phyloP scores from a whole-genome alignment of 2,113 vertebrate species.

The Xiphophorus couchianus region DNA sequence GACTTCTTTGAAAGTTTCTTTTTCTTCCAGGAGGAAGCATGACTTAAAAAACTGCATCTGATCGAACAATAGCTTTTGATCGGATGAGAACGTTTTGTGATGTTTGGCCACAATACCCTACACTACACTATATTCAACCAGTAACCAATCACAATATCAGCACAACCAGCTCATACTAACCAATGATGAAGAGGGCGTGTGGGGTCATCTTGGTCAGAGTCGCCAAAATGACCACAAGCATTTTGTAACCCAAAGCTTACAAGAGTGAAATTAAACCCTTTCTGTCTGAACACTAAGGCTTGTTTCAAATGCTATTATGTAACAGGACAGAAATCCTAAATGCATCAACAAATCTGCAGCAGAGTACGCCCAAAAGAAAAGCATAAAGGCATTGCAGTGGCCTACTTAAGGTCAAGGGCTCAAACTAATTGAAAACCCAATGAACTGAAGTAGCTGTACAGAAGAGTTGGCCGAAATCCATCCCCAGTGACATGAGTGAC shows the following conservation, averaged over 20 bases:
- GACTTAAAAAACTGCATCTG: neutral
- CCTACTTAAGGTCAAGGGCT: no score
- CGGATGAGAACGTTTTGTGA: neutral
- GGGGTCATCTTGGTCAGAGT: no score
- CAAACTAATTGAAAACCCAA: neutral
- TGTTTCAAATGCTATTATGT: neutral
- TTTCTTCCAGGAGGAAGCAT: neutral
- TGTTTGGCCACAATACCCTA: neutral
- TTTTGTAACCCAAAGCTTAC: neutral
- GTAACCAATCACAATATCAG: neutral
- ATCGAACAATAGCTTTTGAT: neutral
- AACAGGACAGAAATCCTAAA: neutral
- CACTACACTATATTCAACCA: no score
- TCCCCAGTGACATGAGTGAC: neutral
- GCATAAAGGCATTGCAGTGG: neutral
- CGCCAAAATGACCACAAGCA: no score
- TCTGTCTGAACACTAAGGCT: neutral
- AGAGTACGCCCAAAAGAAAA: neutral
- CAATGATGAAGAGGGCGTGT: neutral
- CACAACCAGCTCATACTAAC: neutral
- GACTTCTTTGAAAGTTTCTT: neutral
- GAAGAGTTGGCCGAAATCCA: neutral
- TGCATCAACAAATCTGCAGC: neutral
- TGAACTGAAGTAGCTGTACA: neutral
- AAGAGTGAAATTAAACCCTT: slow-evolving; percentile 10